Percentiles rank a stretch among this genome's conserved stretches.
Evolutionary conservation across 2,888 invertebrate species (phyloP).

Genomic region (Drosophila monieri): DNA sequence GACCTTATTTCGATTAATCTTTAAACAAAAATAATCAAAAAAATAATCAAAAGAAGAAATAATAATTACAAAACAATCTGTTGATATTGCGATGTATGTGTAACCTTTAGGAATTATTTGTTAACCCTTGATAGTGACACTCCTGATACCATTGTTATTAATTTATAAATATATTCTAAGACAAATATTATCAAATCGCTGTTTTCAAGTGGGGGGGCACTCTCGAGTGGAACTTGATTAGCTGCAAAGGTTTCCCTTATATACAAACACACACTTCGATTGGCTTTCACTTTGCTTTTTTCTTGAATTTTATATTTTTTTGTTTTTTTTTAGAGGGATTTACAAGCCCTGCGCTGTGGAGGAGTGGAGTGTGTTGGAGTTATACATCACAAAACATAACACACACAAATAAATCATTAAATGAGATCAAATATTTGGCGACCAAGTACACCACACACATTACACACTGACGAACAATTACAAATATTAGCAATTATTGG

Average conservation of each 20-base stretch:
- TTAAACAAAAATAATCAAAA: background rate
- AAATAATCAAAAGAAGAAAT: background rate
- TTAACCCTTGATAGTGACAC: conserved; percentile 38
- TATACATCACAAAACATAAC: conserved; percentile 52
- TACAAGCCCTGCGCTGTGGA: conserved; percentile 43
- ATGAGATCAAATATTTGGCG: conserved; percentile 64
- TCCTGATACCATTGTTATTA: conserved; percentile 64
- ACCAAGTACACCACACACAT: conserved; percentile 11
- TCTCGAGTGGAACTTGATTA: background rate
- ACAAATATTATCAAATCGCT: conserved; percentile 47
- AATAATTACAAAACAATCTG: conserved; percentile 15
- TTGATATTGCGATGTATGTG: conserved; percentile 61
- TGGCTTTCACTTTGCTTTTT: background rate
- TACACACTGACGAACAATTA: conserved; percentile 23
- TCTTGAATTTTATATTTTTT: background rate
- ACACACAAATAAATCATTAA: conserved; percentile 55
- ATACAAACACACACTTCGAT: background rate
- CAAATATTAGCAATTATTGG: conserved; percentile 5
- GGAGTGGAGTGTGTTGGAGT: conserved; percentile 20
- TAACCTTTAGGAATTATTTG: conserved; percentile 26
- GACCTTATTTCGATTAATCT: background rate
- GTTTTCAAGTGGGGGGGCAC: conserved; percentile 23
- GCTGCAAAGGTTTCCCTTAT: background rate
- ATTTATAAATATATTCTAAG: conserved; percentile 65
- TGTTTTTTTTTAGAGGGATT: conserved; percentile 45